Evolutionary conservation across 2,888 invertebrate genomes (phyloP), one percentile per base, ranked within the genome.

Genomic region (Drosophila setosimentum): DNA sequence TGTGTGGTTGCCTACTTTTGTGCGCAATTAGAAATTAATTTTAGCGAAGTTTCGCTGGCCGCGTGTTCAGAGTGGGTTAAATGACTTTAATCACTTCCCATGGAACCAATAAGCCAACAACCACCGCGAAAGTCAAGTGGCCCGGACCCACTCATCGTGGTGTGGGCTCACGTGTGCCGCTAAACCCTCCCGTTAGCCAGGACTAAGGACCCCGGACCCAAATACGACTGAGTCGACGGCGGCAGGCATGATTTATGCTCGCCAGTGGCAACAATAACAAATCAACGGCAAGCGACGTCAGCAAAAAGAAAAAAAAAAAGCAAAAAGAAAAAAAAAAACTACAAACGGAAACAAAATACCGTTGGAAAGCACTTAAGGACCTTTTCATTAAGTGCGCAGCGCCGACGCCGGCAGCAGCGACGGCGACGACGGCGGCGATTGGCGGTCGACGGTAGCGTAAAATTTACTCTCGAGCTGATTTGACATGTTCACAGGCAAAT

Each of bases 301-400:
- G 76, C 45, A 54, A 33, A 49, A 53, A 18, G 3, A 16, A 16
- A 40, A 60, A 49, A 50, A 40, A 8, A 3, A 45, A 60, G n/a
- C n/a, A 45, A 51, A 33, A 49, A 50, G 2, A 1, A 3, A 37
- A 18, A 63, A 80, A 82, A 81, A 75, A 83, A 80, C 76, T 80
- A 91, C 87, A 90, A 91, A 91, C 92, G 92, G 91, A 91, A 91
- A 91, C 91, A 91, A 92, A 92, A 90, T 91, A 87, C 91, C 91
- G 90, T 91, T 91, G 89, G 86, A 91, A 91, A 91, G 91, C 87
- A 92, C 91, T 91, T 91, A 90, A 90, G 88, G 89, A 88, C 91
- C 91, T 89, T 91, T 91, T 87, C 91, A 91, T 89, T 90, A 91
- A 88, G 90, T 86, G 87, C 75, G 76, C 80, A 24, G 24, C 58